phyloP scores from a whole-genome alignment of 2,113 vertebrate species.

The Columba livia region DNA sequence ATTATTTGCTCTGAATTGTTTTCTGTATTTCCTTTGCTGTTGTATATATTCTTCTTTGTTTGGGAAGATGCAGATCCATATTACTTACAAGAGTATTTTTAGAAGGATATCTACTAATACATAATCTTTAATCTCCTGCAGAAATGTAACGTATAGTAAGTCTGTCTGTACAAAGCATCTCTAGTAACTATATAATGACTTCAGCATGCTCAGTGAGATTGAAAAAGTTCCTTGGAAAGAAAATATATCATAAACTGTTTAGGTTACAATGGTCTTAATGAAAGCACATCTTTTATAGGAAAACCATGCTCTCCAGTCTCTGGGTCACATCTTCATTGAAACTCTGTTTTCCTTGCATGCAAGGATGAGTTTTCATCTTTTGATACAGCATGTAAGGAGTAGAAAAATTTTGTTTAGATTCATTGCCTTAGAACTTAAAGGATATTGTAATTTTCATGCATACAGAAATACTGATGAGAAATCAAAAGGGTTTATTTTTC shows the following conservation, averaged over 20 bases:
- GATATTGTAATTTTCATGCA: conserved; percentile 1
- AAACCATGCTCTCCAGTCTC: neutral
- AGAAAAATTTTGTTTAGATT: neutral
- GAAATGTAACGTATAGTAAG: conserved; percentile 16
- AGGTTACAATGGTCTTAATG: conserved; percentile 8
- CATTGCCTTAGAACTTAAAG: neutral
- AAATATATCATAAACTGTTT: conserved; percentile 37
- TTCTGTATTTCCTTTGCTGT: neutral
- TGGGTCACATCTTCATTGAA: conserved; percentile 2
- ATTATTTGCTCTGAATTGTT: conserved; percentile 35
- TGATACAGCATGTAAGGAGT: neutral
- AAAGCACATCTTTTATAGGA: conserved; percentile 21
- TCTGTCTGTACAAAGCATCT: conserved; percentile 8
- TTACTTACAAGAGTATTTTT: conserved; percentile 24
- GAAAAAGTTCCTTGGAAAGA: conserved; percentile 43
- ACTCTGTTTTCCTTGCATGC: conserved; percentile 24
- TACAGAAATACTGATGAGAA: neutral
- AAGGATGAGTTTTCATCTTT: conserved; percentile 25
- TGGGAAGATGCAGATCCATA: neutral
- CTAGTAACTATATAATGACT: conserved; percentile 25
- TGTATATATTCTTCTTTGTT: neutral
- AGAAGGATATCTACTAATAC: neutral
- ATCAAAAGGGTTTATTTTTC: neutral
- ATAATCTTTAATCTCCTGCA: conserved; percentile 38
- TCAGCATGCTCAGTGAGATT: conserved; percentile 11